A percentile compares a stretch with the other conserved stretches of the same genome.
phyloP scores from a whole-genome alignment of 2,888 invertebrate genomes.

The Stenurella melanura region DNA sequence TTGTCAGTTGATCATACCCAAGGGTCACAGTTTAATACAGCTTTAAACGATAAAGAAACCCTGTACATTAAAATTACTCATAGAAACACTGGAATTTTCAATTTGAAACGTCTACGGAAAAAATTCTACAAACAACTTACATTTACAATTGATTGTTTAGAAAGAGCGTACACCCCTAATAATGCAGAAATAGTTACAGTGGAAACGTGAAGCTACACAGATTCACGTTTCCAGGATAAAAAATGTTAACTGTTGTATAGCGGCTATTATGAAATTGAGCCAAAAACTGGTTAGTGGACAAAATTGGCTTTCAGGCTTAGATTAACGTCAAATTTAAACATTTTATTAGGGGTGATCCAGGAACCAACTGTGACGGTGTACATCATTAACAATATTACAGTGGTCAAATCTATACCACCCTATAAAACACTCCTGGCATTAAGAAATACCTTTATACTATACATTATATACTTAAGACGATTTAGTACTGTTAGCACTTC shows the following conservation, averaged over 20 bases:
- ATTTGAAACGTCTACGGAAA: neutral
- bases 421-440: neutral
- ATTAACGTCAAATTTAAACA: neutral
- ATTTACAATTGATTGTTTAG: constrained; percentile 7
- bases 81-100: constrained; percentile 1
- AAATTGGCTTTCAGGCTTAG: neutral
- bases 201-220: neutral
- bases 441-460: neutral
- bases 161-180: constrained; percentile 1
- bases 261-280: neutral
- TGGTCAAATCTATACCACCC: neutral
- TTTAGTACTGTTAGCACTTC: constrained; percentile 17
- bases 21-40: neutral
- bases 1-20: too few relatives aligned
- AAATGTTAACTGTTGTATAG: neutral
- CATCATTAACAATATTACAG: neutral
- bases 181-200: neutral
- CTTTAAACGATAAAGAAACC: neutral
- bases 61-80: neutral
- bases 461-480: constrained; percentile 10
- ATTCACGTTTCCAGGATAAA: too few relatives aligned
- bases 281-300: neutral
- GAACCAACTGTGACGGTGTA: neutral
- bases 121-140: neutral
- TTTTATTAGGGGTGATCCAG: neutral